Percentiles rank a stretch among this genome's conserved stretches.
Conservation (phyloP, 2,113 vertebrate species). For the Odocoileus hemionus region DNA sequence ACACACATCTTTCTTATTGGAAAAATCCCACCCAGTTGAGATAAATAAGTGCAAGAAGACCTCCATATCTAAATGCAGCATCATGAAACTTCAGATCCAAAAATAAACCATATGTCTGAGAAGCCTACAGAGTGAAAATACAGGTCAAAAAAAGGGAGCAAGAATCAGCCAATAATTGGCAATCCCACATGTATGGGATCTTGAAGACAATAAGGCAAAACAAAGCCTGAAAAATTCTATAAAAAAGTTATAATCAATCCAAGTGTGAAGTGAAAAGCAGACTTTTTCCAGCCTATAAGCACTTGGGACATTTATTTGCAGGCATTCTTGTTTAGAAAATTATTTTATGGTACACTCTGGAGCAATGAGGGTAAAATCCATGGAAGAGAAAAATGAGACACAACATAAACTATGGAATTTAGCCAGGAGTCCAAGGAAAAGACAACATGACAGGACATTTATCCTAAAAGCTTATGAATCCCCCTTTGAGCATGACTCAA, state of each 20-base stretch:
- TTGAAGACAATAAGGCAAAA: neutral
- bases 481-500: neutral
- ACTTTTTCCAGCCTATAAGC: neutral
- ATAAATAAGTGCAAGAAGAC: neutral
- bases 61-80: neutral
- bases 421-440: neutral
- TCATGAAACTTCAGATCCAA: neutral
- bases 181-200: neutral
- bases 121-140: slow-evolving; percentile 15
- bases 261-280: neutral
- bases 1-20: neutral
- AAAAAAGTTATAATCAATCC: neutral
- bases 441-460: neutral
- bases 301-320: neutral
- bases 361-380: slow-evolving; percentile 4
- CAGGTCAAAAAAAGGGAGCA: neutral
- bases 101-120: neutral
- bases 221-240: neutral
- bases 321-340: neutral
- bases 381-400: neutral
- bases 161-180: neutral
- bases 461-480: neutral
- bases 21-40: neutral
- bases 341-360: neutral
- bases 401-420: neutral